Evolutionary conservation across 2,888 invertebrate genomes (phyloP), one percentile per base, ranked within the genome.

Genomic region (Drosophila yooni): DNA sequence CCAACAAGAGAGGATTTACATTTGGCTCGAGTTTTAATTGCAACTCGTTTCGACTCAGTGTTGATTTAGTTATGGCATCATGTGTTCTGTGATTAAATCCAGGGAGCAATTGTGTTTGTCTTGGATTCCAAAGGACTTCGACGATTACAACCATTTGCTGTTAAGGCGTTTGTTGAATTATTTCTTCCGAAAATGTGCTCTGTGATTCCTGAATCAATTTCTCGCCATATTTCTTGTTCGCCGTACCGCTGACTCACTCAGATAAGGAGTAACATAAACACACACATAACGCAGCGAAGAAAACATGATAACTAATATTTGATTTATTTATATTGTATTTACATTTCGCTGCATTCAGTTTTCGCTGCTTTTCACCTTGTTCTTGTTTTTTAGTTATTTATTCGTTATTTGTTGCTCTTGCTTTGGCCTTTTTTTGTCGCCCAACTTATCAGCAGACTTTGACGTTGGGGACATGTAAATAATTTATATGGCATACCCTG

Each of bases 381-480:
- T 54, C 52, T 48, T 51, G 62, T 66, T 71, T 53, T 59, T 70
- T 68, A 62, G 65, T 68, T 66, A 62, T 58, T 76, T 62, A 51
- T 61, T 65, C 33, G n/a, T 54, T 66, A 36, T 54, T 65, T 66
- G 58, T 59, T 70, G 67, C 34, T 58, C 48, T 58, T 46, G 36
- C 34, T 58, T 43, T 61, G 59, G 62, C 54, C 67, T 60, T 63
- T 67, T 60, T 50, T 66, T 48, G 62, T 52, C 72, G 33, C 63
- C 36, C 51, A 60, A 65, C 65, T 85, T 89, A 85, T 85, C 85
- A 89, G 85, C 82, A 82, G 76, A 81, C 74, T 76, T 84, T 84
- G 85, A 84, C 84, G 85, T 85, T 82, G 84, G 82, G 85, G 89
- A 87, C 88, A 85, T 85, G 89, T 85, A 85, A 85, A 85, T 85